Base-by-base conservation (phyloP, 2,113 vertebrate genomes). In the Mormyrus lacerda region DNA sequence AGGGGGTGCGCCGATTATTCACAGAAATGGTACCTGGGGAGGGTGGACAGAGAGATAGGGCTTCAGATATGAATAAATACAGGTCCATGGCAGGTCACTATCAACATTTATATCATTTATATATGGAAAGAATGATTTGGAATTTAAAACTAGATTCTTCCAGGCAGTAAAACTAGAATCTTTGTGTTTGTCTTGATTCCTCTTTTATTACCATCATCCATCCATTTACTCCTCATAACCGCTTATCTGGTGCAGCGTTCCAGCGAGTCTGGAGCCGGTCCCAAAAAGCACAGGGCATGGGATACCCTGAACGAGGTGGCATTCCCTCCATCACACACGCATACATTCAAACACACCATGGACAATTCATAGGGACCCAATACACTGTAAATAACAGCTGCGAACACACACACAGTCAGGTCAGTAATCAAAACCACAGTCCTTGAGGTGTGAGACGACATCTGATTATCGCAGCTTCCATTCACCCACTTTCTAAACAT, bases 1-100 rank as follows among this genome's bases (percentile, higher is more conserved):
- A 99, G 0, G 97, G 98, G 0, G 97, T 98, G 90, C 98, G 96
- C 19, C 96, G 97, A 94, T 97, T 99, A 95, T 99, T 98, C 94
- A 99, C 98, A 0, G 98, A 98, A 92, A 99, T 99, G 92, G 98
- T 99, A 91, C 98, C 98, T 99, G 92, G 2, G 87, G 31, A 84
- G 73, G 79, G 76, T 53, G 50, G n/a, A 47, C n/a, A 15, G 5
- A 69, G 55, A 13, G 10, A 86, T 19, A 48, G 35, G 48, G 27
- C 73, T 27, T 48, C 24, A 50, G 44, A n/a, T 48, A n/a, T 0
- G 10, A 85, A 47, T 48, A 45, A 7, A 42, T 19, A 7, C 35
- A 17, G 35, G 5, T 42, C 15, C 69, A 39, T 39, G 69, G 69
- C 27, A 76, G 27, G 61, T 69, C 61, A 13, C 9, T 31, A 2